These are phyloP conservation scores for Trematocara marginatum DNA, from an alignment of 2,113 vertebrate genomes.

Conservation along the genomic window DNA sequence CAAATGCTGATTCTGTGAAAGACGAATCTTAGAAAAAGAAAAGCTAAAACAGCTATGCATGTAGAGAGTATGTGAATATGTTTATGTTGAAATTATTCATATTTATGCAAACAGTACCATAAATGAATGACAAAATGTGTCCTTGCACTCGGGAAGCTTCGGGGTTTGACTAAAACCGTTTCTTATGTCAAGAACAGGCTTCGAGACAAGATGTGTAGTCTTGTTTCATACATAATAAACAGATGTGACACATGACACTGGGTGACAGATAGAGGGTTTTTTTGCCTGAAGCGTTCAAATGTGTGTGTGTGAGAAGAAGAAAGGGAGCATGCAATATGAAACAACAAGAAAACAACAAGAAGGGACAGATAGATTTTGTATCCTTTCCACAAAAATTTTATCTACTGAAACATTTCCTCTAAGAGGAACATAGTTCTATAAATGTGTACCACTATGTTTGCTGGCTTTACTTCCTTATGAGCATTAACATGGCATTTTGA, in stretches of 20 bases:
- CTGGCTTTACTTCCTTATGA: not conserved
- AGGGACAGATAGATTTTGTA: not conserved
- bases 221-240: constrained; percentile 3
- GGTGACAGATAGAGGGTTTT: not conserved
- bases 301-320: not conserved
- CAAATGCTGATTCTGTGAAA: not conserved
- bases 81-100: not conserved
- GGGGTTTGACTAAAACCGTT: not conserved
- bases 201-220: not conserved
- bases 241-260: not conserved
- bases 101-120: not conserved
- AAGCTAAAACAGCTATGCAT: not conserved
- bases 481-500: not conserved
- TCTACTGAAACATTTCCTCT: not conserved
- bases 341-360: not conserved
- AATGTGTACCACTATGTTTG: not conserved
- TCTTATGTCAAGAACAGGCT: not conserved
- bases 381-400: not conserved
- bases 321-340: not conserved
- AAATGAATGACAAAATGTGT: not conserved
- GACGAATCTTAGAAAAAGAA: not conserved
- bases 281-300: not conserved
- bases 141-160: not conserved
- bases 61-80: not conserved
- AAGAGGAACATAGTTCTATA: not conserved